phyloP scores from a whole-genome alignment of 2,888 invertebrate genomes.

The Pyrochroa serraticornis region DNA sequence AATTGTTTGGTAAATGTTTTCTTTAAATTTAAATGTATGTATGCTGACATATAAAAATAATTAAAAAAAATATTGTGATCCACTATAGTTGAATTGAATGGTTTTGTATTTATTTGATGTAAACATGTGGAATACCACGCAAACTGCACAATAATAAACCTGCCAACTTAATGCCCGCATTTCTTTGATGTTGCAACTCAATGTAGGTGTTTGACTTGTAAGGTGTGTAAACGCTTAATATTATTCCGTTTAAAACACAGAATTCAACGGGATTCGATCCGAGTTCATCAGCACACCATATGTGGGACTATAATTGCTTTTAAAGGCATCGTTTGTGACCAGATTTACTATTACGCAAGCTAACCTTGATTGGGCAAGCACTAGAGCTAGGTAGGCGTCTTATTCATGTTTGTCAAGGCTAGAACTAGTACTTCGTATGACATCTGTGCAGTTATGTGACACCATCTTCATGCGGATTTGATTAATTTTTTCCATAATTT shows the following conservation, averaged over 20 bases:
- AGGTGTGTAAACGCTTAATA: conserved; percentile 19
- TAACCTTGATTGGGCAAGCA: conserved; percentile 26
- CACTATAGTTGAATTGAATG: too few species aligned
- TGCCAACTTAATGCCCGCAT: conserved; percentile 15
- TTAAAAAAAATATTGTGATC: too few species aligned
- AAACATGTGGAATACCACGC: too few species aligned
- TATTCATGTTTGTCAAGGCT: conserved; percentile 29
- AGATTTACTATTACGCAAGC: conserved; percentile 25
- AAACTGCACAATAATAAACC: conserved; percentile 3
- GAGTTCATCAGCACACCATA: conserved; percentile 19
- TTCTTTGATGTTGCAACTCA: conserved; percentile 21
- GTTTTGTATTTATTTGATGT: too few species aligned
- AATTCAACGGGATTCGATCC: conserved; percentile 7
- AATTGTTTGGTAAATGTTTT: too few species aligned
- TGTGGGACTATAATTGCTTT: conserved; percentile 26
- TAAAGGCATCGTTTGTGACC: conserved; percentile 21
- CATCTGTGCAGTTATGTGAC: conserved; percentile 15
- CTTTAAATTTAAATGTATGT: too few species aligned
- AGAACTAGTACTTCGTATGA: conserved; percentile 23
- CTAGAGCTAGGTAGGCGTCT: conserved; percentile 22
- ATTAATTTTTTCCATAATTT: too few species aligned
- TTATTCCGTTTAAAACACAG: too few species aligned
- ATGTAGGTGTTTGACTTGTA: conserved; percentile 15
- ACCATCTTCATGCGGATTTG: too few species aligned
- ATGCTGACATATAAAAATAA: too few species aligned